Percentiles rank a stretch among this genome's conserved stretches.
Evolutionary conservation across 2,797 vertebrate genomes (phyloP).

Genomic region (Channa striata): DNA sequence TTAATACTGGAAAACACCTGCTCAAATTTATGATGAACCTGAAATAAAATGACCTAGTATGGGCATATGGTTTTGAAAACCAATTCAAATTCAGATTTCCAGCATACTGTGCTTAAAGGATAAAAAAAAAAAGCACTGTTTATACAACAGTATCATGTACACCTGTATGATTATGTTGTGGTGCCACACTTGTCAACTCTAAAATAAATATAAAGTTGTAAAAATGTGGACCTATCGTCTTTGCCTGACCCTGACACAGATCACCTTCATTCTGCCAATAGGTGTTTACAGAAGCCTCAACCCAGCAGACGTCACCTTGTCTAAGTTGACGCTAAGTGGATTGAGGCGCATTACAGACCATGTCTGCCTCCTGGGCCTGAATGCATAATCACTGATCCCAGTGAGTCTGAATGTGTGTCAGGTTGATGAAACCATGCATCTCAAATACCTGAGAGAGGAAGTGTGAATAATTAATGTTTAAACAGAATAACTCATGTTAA

Average conservation of each 20-base stretch:
- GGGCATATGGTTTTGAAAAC: not conserved
- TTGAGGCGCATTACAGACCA: constrained; percentile 50
- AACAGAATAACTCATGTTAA: constrained; percentile 18
- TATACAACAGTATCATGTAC: too few relatives aligned
- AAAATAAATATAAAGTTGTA: not conserved
- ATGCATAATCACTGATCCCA: constrained; percentile 27
- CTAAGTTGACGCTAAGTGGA: constrained; percentile 59
- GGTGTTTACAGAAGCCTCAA: constrained; percentile 6
- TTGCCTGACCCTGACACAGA: constrained; percentile 2
- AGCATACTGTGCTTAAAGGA: too few relatives aligned
- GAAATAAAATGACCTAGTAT: not conserved
- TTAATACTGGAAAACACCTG: not conserved
- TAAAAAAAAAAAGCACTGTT: too few relatives aligned
- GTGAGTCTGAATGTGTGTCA: constrained; percentile 22
- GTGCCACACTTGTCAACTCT: not conserved
- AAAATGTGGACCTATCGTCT: not conserved
- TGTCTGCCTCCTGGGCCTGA: constrained; percentile 34
- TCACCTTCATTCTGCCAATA: constrained; percentile 2
- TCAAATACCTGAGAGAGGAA: constrained; percentile 20
- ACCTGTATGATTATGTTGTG: too few relatives aligned
- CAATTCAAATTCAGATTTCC: too few relatives aligned
- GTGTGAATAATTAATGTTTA: constrained; percentile 1
- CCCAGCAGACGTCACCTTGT: constrained; percentile 22
- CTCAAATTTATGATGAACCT: not conserved
- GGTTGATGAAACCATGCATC: constrained; percentile 24